A percentile compares a stretch with the other conserved stretches of the same genome.
phyloP scores from a whole-genome alignment of 2,113 vertebrate genomes.

The Centrocercus urophasianus region DNA sequence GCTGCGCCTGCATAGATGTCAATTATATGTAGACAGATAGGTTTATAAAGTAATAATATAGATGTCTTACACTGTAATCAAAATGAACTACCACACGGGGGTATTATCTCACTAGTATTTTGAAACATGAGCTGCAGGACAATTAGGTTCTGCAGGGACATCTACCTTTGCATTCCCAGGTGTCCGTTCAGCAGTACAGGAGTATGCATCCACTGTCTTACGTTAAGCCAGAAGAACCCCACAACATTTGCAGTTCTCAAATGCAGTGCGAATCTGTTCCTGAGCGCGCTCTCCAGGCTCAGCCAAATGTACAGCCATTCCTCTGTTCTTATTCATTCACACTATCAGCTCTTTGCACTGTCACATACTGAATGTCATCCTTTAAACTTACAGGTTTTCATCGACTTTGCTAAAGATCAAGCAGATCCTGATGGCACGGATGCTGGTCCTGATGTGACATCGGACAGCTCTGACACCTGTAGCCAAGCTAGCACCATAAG shows the following conservation, averaged over 20 bases:
- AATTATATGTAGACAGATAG: neutral
- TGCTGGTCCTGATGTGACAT: neutral
- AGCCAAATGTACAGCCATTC: neutral
- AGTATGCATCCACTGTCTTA: neutral
- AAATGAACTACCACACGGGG: neutral
- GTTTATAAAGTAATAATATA: slow-evolving; percentile 3
- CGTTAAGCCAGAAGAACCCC: neutral
- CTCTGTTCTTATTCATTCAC: neutral
- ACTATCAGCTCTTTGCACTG: neutral
- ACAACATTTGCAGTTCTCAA: neutral
- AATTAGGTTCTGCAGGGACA: neutral
- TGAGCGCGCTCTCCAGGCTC: neutral
- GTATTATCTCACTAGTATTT: neutral
- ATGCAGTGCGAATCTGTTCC: neutral
- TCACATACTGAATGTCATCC: slow-evolving; percentile 18
- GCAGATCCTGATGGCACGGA: slow-evolving; percentile 63
- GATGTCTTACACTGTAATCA: neutral
- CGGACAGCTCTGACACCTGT: slow-evolving; percentile 68
- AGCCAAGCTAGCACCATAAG: slow-evolving; percentile 73
- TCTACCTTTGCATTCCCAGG: rapidly evolving
- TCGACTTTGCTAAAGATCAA: slow-evolving; percentile 92
- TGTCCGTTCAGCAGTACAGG: rapidly evolving
- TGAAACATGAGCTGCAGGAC: slow-evolving; percentile 1
- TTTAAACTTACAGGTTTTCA: slow-evolving; percentile 88
- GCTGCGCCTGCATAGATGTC: neutral